Percentiles rank a stretch among this genome's conserved stretches.
Conservation (phyloP, 2,797 vertebrate species). For the Xerus rutilus region DNA sequence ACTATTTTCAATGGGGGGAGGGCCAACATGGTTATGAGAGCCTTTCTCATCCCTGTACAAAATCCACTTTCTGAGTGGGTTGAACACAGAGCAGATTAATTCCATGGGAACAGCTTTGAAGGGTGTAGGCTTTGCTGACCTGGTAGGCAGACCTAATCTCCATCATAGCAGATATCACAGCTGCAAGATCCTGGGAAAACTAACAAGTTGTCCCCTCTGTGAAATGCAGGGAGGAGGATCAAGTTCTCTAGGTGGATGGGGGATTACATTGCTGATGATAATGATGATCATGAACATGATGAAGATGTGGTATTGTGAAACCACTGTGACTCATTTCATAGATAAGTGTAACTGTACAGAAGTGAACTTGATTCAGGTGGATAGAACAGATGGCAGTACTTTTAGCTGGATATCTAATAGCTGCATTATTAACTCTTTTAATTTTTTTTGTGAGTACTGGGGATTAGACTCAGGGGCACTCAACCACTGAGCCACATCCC, state of each 20-base stretch:
- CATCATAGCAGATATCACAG: accelerated
- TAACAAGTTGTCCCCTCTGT: accelerated
- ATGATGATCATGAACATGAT: too few species aligned
- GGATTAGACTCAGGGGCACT: too few species aligned
- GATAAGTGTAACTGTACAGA: not conserved
- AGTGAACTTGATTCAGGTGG: not conserved
- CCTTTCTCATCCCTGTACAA: not conserved
- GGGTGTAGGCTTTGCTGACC: not conserved
- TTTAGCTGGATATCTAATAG: not conserved
- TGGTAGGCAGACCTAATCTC: accelerated
- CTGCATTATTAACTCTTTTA: not conserved
- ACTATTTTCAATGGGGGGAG: not conserved
- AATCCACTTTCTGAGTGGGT: not conserved
- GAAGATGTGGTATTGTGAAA: not conserved
- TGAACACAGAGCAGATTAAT: not conserved
- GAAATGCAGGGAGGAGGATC: not conserved
- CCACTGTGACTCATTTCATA: accelerated
- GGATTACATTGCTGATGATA: too few species aligned
- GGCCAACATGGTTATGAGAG: not conserved
- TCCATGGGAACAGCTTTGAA: not conserved
- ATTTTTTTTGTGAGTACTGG: too few species aligned
- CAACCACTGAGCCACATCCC: too few species aligned
- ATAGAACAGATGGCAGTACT: not conserved
- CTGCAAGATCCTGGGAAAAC: not conserved
- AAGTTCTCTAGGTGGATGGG: not conserved